These are phyloP conservation scores for Hippocampus comes DNA, from an alignment of 2,113 vertebrate species.

Conservation along the genomic window DNA sequence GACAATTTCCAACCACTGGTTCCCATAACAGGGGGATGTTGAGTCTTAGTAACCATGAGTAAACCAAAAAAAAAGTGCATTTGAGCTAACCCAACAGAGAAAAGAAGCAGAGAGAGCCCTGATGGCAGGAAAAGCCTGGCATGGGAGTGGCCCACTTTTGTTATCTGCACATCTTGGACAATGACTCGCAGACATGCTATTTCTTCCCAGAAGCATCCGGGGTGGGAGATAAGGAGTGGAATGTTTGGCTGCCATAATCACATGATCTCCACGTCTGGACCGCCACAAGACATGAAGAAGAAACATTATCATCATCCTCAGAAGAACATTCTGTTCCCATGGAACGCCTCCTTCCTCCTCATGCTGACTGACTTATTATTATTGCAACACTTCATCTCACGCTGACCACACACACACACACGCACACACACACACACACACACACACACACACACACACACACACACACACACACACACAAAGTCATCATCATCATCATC, in stretches of 20 bases:
- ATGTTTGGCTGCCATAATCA: constrained; percentile 17
- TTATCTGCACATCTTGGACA: constrained; percentile 63
- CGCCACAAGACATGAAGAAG: not conserved
- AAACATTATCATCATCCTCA: constrained; percentile 1
- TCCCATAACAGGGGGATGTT: not conserved
- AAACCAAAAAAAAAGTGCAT: not conserved
- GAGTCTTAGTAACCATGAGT: not conserved
- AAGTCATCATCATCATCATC: not conserved
- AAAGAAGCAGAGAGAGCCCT: constrained; percentile 34
- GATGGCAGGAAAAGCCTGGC: constrained; percentile 66
- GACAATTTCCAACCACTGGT: not conserved
- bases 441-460: constrained; percentile 27
- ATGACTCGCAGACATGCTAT: constrained; percentile 63
- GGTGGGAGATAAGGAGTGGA: constrained; percentile 23
- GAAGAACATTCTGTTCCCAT: constrained; percentile 37
- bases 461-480: constrained; percentile 30
- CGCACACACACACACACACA: constrained; percentile 30
- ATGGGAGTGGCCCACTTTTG: constrained; percentile 57
- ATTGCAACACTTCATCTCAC: constrained; percentile 55
- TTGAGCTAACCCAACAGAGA: not conserved
- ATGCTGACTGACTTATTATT: constrained; percentile 41
- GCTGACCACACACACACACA: constrained; percentile 36
- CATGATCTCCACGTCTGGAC: constrained; percentile 10
- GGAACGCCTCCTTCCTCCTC: constrained; percentile 33
- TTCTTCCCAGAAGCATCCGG: constrained; percentile 58